Conservation (phyloP, 2,888 invertebrate genomes). For the Diarsia rubi region DNA sequence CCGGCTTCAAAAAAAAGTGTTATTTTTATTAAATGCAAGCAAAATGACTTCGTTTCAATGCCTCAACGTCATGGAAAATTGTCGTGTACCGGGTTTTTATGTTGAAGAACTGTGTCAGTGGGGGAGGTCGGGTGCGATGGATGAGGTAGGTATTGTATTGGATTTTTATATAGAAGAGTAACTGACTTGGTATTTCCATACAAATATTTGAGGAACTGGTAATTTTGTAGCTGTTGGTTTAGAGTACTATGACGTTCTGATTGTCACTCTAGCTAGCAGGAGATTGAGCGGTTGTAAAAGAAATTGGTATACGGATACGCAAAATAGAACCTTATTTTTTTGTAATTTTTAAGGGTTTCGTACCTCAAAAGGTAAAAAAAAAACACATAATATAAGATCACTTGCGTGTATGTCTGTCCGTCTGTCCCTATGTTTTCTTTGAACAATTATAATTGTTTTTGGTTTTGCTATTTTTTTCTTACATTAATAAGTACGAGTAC, state of each 20-base stretch:
- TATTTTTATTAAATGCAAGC: constrained; percentile 83
- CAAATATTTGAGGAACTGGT: background rate
- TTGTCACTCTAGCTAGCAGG: background rate
- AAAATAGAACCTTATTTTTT: background rate
- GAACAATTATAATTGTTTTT: no score
- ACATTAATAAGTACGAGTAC: background rate
- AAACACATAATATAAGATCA: no score
- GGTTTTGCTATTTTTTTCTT: no score
- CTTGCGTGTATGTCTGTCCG: no score
- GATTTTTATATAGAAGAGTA: constrained; percentile 21
- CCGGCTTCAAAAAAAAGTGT: constrained; percentile 83
- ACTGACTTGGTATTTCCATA: background rate
- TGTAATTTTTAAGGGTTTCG: no score
- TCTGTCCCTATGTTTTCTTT: no score
- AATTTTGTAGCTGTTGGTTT: background rate
- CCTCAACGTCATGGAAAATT: constrained; percentile 63
- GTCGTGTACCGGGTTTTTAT: constrained; percentile 62
- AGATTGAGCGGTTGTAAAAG: background rate
- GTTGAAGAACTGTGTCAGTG: constrained; percentile 54
- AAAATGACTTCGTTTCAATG: constrained; percentile 80
- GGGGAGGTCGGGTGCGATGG: constrained; percentile 25
- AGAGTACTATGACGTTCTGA: background rate
- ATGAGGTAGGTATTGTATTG: constrained; percentile 32
- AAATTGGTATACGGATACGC: no score
- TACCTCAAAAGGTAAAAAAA: no score